Conservation (phyloP, 2,888 invertebrate genomes). For the Thereva unica region DNA sequence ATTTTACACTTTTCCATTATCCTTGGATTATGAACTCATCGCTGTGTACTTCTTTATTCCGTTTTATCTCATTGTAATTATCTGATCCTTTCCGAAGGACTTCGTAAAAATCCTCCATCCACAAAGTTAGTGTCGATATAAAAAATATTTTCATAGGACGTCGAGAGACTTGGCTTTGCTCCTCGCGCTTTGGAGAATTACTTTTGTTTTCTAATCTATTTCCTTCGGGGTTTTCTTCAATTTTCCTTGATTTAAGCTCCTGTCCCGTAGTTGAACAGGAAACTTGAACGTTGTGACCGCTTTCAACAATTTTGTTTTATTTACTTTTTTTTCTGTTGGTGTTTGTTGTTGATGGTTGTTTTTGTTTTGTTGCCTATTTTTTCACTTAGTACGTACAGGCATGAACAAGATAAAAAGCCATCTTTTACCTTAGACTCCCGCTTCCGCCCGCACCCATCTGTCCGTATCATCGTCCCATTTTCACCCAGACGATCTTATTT, state of each 20-base stretch:
- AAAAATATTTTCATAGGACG: no score
- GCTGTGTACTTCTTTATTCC: no score
- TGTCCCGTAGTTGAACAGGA: no score
- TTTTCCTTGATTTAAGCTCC: neutral
- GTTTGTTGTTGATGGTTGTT: conserved; percentile 1
- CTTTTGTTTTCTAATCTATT: conserved; percentile 19
- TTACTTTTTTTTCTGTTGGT: conserved; percentile 15
- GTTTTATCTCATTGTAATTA: no score
- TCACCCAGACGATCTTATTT: conserved; percentile 39
- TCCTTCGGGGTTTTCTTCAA: conserved; percentile 7
- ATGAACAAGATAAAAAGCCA: conserved; percentile 10
- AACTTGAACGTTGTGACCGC: conserved; percentile 10
- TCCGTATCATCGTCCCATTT: conserved; percentile 21
- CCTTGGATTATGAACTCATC: no score
- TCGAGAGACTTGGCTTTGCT: no score
- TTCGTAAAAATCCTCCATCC: no score
- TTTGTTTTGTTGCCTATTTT: neutral
- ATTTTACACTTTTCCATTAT: no score
- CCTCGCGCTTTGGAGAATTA: conserved; percentile 8
- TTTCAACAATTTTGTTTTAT: conserved; percentile 19
- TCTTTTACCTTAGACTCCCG: conserved; percentile 3
- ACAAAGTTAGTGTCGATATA: no score
- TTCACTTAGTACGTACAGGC: neutral
- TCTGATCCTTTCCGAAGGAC: no score
- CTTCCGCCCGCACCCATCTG: conserved; percentile 5